Evolutionary conservation across 2,888 invertebrate genomes (phyloP).

Genomic region (Alviniconcha strummeri): DNA sequence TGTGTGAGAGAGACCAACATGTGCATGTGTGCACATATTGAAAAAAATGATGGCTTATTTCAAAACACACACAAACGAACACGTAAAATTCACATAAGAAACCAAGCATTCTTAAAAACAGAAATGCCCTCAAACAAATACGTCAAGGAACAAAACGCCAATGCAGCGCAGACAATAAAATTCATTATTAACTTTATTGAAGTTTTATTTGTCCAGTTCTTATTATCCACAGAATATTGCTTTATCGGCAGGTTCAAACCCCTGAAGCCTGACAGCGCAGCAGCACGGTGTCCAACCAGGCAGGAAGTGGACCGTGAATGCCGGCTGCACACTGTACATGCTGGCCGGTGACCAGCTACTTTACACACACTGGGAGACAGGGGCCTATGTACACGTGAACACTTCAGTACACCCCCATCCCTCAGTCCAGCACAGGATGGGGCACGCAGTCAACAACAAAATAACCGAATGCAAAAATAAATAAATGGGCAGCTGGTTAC

Average conservation of each 20-base stretch:
- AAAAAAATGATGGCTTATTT: too few relatives aligned
- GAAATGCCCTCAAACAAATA: neutral
- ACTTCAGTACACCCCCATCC: neutral
- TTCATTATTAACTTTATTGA: constrained; percentile 16
- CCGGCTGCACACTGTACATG: constrained; percentile 1
- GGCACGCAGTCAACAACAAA: constrained; percentile 1
- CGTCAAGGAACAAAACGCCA: neutral
- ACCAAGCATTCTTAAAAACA: neutral
- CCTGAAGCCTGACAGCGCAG: constrained; percentile 15
- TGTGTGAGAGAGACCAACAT: neutral
- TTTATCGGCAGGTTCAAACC: neutral
- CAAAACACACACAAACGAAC: neutral
- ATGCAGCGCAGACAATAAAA: neutral
- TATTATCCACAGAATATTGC: constrained; percentile 28
- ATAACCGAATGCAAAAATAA: neutral
- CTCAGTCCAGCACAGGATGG: neutral
- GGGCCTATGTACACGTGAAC: constrained; percentile 26
- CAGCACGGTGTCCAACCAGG: neutral
- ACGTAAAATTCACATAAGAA: neutral
- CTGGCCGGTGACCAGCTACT: neutral
- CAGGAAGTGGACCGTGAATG: neutral
- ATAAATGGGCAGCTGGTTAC: neutral
- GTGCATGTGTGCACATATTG: too few relatives aligned
- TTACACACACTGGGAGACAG: constrained; percentile 16
- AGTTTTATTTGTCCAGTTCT: constrained; percentile 4